Evolutionary conservation across 64 coral and sea anemone genomes (phyloP).

Genomic region (Anthopleura sola): DNA sequence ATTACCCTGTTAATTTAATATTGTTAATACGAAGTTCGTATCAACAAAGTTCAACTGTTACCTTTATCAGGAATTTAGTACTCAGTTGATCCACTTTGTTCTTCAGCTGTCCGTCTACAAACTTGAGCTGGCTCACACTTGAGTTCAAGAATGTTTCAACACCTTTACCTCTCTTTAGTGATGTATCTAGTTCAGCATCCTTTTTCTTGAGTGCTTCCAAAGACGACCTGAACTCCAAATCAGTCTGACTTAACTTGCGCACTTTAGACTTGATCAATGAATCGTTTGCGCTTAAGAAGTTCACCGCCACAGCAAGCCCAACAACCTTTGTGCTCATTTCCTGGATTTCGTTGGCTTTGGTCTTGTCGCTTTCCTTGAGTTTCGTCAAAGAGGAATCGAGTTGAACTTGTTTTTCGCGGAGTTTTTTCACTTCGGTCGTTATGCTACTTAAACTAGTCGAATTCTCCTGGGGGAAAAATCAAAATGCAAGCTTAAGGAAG

Average conservation of each 20-base stretch:
- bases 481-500: not conserved
- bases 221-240: not conserved
- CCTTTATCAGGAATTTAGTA: not conserved
- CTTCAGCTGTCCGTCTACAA: not conserved
- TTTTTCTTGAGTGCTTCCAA: not conserved
- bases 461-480: not conserved
- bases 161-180: not conserved
- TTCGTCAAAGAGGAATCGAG: not conserved
- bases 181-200: not conserved
- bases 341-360: not conserved
- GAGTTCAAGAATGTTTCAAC: not conserved
- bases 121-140: not conserved
- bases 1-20: too few relatives aligned
- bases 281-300: not conserved
- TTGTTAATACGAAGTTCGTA: too few relatives aligned
- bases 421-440: not conserved
- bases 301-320: not conserved
- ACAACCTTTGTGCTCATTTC: not conserved
- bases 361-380: not conserved
- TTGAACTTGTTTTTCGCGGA: not conserved
- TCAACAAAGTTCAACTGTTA: not conserved
- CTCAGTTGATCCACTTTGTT: not conserved
- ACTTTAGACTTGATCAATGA: conserved; percentile 6
- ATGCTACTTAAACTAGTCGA: not conserved
- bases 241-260: not conserved